Conservation (phyloP, 2,797 vertebrate genomes). For the Stomatorhinus walkeri region DNA sequence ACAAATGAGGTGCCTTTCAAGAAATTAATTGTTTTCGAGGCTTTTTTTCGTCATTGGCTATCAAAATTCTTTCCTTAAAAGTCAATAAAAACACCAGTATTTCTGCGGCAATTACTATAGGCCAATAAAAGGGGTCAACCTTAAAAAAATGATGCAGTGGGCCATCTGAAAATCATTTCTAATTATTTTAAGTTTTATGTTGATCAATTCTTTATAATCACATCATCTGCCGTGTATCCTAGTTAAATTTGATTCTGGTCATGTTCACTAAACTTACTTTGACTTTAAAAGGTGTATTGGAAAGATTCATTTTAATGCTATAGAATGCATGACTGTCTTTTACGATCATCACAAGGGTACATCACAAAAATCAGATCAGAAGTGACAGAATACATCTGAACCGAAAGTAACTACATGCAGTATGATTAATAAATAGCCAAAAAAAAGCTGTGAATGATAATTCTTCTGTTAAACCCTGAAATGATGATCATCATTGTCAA, state of each 20-base stretch:
- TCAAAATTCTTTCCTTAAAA: conserved; percentile 11
- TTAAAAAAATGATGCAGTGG: conserved; percentile 45
- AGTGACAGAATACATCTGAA: conserved; percentile 9
- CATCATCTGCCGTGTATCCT: conserved; percentile 78
- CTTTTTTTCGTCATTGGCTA: conserved; percentile 13
- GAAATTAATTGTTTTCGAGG: conserved; percentile 18
- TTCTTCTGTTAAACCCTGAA: neutral
- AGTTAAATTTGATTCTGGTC: conserved; percentile 77
- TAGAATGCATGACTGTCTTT: conserved; percentile 65
- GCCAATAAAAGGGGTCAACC: conserved; percentile 44
- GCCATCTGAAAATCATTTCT: conserved; percentile 79
- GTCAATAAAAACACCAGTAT: conserved; percentile 39
- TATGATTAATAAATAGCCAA: conserved; percentile 10
- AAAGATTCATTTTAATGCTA: conserved; percentile 74
- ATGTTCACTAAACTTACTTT: conserved; percentile 76
- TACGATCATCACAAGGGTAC: conserved; percentile 50
- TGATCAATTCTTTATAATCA: conserved; percentile 93
- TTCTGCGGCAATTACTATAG: conserved; percentile 52
- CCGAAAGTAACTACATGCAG: neutral
- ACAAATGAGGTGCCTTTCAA: neutral
- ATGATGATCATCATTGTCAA: neutral
- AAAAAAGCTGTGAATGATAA: neutral
- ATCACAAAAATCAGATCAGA: conserved; percentile 45
- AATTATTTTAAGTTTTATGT: conserved; percentile 88
- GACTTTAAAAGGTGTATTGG: conserved; percentile 70